Evolutionary conservation across 2,888 invertebrate genomes (phyloP), one percentile per base, ranked within the genome.

Genomic region (Theodoxus fluviatilis): DNA sequence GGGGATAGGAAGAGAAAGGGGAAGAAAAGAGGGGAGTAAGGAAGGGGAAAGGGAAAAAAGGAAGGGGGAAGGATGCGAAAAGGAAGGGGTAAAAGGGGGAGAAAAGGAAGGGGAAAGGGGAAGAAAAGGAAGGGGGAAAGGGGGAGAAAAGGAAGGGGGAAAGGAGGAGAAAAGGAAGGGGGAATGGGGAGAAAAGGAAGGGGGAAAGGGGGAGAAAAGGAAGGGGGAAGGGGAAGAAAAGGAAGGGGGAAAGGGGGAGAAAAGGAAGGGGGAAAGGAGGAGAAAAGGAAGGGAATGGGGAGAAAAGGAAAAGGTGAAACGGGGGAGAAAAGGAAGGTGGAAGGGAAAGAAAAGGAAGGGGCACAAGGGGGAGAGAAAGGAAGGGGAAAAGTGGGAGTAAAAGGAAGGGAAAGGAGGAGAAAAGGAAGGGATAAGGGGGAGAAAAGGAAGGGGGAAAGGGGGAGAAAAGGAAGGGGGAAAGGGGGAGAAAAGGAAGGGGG

Each of bases 311-410:
- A n/a, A n/a, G n/a, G n/a, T n/a, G n/a, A n/a, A n/a, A n/a, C n/a
- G n/a, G n/a, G 55, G 25, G 55, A 55, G 55, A 55, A 25, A 55
- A 25, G 25, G 55, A 55, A 25, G 25, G 55, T n/a, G 55, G 25
- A 25, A 55, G 55, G 25, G 55, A 55, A 25, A 55, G 55, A 55
- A 25, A 55, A 25, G 25, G 55, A 55, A 25, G 25, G 55, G 25
- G 55, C 15, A 25, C 15, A 25, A 55, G 55, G 25, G 55, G 25
- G 55, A 55, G 55, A 55, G 55, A 55, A 25, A 55, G 55, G 25
- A 25, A 55, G 12, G 22, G 55, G 22, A 25, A 43, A 55, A 25
- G 55, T 18, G 55, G 55, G 55, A n/a, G n/a, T n/a, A n/a, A n/a
- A n/a, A n/a, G n/a, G n/a, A n/a, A n/a, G n/a, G n/a, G n/a, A n/a